phyloP scores from a whole-genome alignment of 2,797 vertebrate genomes.

The Pseudochirops corinnae region DNA sequence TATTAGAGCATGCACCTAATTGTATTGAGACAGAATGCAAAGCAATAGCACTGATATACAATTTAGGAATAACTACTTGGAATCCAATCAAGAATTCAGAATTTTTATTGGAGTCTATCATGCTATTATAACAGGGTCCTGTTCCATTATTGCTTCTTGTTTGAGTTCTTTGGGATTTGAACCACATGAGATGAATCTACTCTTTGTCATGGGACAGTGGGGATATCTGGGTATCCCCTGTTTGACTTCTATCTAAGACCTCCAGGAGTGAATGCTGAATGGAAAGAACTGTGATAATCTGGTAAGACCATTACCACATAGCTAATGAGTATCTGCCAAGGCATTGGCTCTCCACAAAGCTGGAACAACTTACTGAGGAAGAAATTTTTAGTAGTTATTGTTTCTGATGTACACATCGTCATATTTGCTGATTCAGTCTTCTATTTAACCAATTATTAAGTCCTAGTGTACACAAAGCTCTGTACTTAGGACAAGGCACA shows the following conservation, averaged over 20 bases:
- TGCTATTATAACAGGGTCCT: background rate
- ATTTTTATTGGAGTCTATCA: background rate
- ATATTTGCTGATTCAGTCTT: background rate
- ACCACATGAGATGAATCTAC: background rate
- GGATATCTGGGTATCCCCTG: background rate
- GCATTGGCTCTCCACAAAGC: background rate
- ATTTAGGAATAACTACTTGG: background rate
- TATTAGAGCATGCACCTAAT: background rate
- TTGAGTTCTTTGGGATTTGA: background rate
- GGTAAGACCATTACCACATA: background rate
- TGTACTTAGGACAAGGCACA: background rate
- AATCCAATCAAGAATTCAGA: background rate
- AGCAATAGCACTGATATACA: background rate
- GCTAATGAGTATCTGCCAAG: background rate
- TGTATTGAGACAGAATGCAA: background rate
- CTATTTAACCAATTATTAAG: background rate
- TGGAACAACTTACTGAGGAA: background rate
- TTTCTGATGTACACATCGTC: background rate
- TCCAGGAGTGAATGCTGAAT: background rate
- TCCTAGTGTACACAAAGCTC: background rate
- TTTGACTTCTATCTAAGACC: background rate
- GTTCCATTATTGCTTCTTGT: background rate
- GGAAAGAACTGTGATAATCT: background rate
- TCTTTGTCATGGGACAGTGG: background rate
- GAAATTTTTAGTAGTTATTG: background rate